phyloP scores from a whole-genome alignment of 2,888 invertebrate genomes.

The Euspilapteryx auroguttella region DNA sequence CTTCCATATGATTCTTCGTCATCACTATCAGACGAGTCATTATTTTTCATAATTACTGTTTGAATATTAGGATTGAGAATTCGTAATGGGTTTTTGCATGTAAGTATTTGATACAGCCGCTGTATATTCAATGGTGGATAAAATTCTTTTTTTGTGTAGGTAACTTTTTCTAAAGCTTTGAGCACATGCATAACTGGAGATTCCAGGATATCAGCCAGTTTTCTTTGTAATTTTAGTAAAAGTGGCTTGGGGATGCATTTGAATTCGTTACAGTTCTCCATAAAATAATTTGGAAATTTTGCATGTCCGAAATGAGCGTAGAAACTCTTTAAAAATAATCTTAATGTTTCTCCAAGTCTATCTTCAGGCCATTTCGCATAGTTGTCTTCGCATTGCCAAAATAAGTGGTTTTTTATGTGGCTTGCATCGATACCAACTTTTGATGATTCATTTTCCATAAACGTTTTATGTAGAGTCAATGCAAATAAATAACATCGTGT shows the following conservation, averaged over 20 bases:
- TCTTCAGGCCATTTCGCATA: conserved; percentile 74
- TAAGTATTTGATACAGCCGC: conserved; percentile 61
- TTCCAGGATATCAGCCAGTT: conserved; percentile 68
- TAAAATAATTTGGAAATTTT: conserved; percentile 72
- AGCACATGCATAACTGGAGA: conserved; percentile 73
- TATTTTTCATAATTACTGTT: conserved; percentile 13
- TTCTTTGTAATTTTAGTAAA: conserved; percentile 65
- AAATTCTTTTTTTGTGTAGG: conserved; percentile 61
- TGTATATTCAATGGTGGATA: conserved; percentile 67
- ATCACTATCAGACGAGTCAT: conserved; percentile 35
- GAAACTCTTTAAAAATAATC: conserved; percentile 65
- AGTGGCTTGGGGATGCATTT: conserved; percentile 68
- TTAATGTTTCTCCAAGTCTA: conserved; percentile 68
- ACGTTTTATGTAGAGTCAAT: conserved; percentile 71
- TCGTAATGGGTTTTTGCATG: conserved; percentile 52
- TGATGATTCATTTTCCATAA: conserved; percentile 66
- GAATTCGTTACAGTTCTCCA: conserved; percentile 72
- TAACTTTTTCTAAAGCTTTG: conserved; percentile 68
- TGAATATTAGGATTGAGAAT: conserved; percentile 45
- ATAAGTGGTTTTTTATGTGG: conserved; percentile 73
- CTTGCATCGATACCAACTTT: conserved; percentile 68
- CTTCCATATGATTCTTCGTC: conserved; percentile 19
- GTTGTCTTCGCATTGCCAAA: conserved; percentile 77
- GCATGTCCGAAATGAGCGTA: conserved; percentile 64
- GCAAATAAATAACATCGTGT: conserved; percentile 71